Percentiles rank a stretch among this genome's conserved stretches.
Evolutionary conservation across 2,888 invertebrate genomes (phyloP).

Genomic region (Apamea crenata): DNA sequence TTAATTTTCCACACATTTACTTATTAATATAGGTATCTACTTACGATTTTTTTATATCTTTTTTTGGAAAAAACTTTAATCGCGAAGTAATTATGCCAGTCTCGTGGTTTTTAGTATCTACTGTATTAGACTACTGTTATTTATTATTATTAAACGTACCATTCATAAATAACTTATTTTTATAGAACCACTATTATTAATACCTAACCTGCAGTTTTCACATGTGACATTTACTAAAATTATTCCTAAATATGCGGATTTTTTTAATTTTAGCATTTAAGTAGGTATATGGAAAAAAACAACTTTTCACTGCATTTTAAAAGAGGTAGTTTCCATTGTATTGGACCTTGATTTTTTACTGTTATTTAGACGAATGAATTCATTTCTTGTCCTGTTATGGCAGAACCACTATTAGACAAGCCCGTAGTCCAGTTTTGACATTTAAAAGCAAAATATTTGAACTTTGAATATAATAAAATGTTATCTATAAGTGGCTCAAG

Average conservation of each 20-base stretch:
- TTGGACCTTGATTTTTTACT: constrained; percentile 36
- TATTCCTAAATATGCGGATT: constrained; percentile 5
- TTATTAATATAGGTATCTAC: background rate
- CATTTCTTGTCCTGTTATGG: constrained; percentile 8
- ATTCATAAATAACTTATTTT: background rate
- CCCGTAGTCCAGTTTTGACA: constrained; percentile 35
- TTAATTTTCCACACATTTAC: background rate
- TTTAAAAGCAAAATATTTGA: constrained; percentile 33
- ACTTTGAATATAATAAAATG: constrained; percentile 34
- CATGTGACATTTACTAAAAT: constrained; percentile 15
- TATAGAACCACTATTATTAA: background rate
- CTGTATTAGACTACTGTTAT: background rate
- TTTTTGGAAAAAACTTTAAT: too few relatives aligned
- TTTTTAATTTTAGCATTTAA: constrained; percentile 20
- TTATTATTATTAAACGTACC: background rate
- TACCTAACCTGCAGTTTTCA: background rate
- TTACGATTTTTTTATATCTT: too few relatives aligned
- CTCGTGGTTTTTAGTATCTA: background rate
- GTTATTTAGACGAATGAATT: constrained; percentile 35
- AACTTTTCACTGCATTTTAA: background rate
- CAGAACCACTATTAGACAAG: constrained; percentile 5
- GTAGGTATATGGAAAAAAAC: background rate
- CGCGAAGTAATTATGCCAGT: too few relatives aligned
- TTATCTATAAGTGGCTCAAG: constrained; percentile 25
- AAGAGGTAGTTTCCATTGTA: background rate